These are phyloP conservation scores for Ormyrus pomaceus DNA, from an alignment of 2,888 invertebrate genomes.

Conservation along the genomic window DNA sequence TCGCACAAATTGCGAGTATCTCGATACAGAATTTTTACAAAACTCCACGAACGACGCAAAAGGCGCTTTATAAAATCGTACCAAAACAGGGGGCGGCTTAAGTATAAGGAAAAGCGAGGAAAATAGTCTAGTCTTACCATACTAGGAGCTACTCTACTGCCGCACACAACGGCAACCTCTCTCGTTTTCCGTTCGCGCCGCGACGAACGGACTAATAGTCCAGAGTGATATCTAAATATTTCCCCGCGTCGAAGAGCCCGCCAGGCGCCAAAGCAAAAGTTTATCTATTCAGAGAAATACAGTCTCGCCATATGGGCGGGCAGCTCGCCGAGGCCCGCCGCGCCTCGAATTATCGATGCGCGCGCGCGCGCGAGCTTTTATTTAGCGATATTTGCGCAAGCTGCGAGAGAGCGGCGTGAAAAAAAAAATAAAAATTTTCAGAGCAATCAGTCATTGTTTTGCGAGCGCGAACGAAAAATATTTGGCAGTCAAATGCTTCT, in stretches of 20 bases:
- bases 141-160: too few relatives aligned
- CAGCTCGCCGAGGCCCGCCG: neutral
- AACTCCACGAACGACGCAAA: too few relatives aligned
- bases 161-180: too few relatives aligned
- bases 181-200: too few relatives aligned
- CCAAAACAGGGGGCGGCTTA: too few relatives aligned
- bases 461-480: constrained; percentile 15
- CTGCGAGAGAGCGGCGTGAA: neutral
- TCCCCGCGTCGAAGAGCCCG: neutral
- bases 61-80: too few relatives aligned
- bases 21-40: too few relatives aligned
- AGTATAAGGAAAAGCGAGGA: too few relatives aligned
- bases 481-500: constrained; percentile 39
- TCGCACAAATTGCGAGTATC: too few relatives aligned
- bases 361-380: constrained; percentile 26
- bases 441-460: constrained; percentile 47
- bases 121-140: too few relatives aligned
- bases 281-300: constrained; percentile 26
- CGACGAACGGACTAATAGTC: too few relatives aligned
- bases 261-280: constrained; percentile 16
- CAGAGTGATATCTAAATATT: constrained; percentile 8
- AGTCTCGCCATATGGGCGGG: constrained; percentile 33
- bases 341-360: constrained; percentile 41
- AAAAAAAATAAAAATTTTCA: constrained; percentile 26
- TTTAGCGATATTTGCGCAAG: constrained; percentile 36